phyloP scores from a whole-genome alignment of 2,797 vertebrate species.

The Silurus lanzhouensis region DNA sequence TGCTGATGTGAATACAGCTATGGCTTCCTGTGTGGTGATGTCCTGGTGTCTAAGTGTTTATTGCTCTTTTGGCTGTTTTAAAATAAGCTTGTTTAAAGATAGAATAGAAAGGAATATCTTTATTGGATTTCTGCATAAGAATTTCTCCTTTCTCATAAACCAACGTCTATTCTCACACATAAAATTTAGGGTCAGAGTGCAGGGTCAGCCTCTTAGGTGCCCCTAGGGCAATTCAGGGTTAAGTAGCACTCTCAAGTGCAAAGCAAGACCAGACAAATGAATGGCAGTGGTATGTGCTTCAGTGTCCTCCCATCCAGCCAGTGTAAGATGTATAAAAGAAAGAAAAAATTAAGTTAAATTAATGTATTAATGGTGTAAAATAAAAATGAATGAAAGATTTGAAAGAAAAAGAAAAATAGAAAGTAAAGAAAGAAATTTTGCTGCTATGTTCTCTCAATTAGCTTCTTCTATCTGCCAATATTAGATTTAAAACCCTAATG shows the following conservation, averaged over 20 bases:
- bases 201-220: not conserved
- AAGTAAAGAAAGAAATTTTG: no score
- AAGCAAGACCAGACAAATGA: not conserved
- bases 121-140: not conserved
- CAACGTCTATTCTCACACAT: not conserved
- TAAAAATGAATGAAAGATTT: not conserved
- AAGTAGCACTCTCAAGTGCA: constrained; percentile 8
- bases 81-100: not conserved
- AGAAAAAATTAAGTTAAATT: not conserved
- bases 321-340: not conserved
- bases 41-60: not conserved
- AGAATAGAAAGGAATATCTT: not conserved
- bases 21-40: not conserved
- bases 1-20: not conserved
- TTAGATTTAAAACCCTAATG: no score
- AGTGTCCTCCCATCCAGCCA: not conserved
- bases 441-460: no score
- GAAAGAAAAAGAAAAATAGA: no score
- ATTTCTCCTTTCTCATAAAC: not conserved
- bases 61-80: not conserved
- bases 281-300: not conserved
- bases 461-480: no score
- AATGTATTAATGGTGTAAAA: no score
- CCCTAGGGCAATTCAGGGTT: constrained; percentile 2
- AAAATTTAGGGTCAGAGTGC: not conserved